Evolutionary conservation across 2,888 invertebrate genomes (phyloP).

Genomic region (Amorpha juglandis): DNA sequence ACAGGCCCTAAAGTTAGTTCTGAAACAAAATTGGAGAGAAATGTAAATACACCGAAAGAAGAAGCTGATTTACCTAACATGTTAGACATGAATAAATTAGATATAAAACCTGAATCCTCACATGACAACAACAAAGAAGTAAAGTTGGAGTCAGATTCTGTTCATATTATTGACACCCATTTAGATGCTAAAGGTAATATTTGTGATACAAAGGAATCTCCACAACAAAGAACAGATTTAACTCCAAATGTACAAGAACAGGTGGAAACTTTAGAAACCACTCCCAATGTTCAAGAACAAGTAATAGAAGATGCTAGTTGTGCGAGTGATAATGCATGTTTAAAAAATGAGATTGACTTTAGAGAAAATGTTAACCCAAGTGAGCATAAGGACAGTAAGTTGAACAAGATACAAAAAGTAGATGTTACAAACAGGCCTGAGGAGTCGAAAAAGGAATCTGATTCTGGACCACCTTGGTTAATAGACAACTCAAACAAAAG

Average conservation of each 20-base stretch:
- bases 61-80: constrained; percentile 60
- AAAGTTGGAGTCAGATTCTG: constrained; percentile 46
- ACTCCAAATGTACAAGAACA: constrained; percentile 47
- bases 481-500: constrained; percentile 76
- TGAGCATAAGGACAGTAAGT: constrained; percentile 72
- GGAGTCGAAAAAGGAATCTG: constrained; percentile 71
- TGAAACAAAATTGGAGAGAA: constrained; percentile 63
- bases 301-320: constrained; percentile 56
- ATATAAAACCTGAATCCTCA: constrained; percentile 56
- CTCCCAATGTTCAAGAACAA: constrained; percentile 60
- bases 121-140: constrained; percentile 50
- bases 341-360: constrained; percentile 79
- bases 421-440: constrained; percentile 65
- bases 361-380: constrained; percentile 82
- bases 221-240: constrained; percentile 54
- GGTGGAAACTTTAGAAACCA: constrained; percentile 50
- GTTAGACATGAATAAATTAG: constrained; percentile 54
- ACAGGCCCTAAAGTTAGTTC: constrained; percentile 53
- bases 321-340: constrained; percentile 66
- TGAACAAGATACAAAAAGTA: constrained; percentile 67
- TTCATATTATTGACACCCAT: constrained; percentile 52
- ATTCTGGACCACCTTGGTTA: constrained; percentile 71
- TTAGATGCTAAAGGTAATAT: constrained; percentile 52
- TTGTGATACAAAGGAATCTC: constrained; percentile 75
- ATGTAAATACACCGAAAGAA: constrained; percentile 59